Evolutionary conservation across 2,113 vertebrate species (phyloP), one percentile per base, ranked within the genome.

Genomic region (Notothenia coriiceps): DNA sequence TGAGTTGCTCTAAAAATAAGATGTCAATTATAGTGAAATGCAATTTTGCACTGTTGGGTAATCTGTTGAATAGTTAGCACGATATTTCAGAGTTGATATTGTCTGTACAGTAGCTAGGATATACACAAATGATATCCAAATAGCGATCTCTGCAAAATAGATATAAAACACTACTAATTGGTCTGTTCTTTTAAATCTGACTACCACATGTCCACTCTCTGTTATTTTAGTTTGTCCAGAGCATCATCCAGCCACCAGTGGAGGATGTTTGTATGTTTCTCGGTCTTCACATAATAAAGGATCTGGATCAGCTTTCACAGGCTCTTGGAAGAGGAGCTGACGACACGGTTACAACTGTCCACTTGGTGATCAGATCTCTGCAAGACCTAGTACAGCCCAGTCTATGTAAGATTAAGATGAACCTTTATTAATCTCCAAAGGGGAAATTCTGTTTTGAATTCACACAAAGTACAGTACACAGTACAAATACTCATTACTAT

Each of bases 281-380:
- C 62, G 70, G 74, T 67, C 69, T n/a, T 35, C 97, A 98, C 22
- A 35, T 96, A 72, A 57, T 2, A 69, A 95, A 93, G 67, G 95
- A 97, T 86, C 10, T 97, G 80, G 90, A 93, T 54, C 95, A 95
- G 78, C 77, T 98, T 54, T 94, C 12, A 0, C 90, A 22, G 79
- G 94, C 64, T 10, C 86, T 97, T 84, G 96, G 96, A 5, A 95
- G 82, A 87, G 96, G 95, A 1, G 78, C 86, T 0, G 97, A 98
- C n/a, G 96, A 97, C 63, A 90, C 93, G 0, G 2, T 70, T 51
- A 93, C 33, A 1, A 69, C 87, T 2, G n/a, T 95, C 12, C 96
- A 98, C 69, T 85, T 96, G 0, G 9, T 94, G 54, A 90, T 98
- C 35, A 0, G 61, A 85, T 79, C 90, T 46, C 86, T 98, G 1